Evolutionary conservation across 2,113 vertebrate genomes (phyloP).

Genomic region (Gallinago undulata): DNA sequence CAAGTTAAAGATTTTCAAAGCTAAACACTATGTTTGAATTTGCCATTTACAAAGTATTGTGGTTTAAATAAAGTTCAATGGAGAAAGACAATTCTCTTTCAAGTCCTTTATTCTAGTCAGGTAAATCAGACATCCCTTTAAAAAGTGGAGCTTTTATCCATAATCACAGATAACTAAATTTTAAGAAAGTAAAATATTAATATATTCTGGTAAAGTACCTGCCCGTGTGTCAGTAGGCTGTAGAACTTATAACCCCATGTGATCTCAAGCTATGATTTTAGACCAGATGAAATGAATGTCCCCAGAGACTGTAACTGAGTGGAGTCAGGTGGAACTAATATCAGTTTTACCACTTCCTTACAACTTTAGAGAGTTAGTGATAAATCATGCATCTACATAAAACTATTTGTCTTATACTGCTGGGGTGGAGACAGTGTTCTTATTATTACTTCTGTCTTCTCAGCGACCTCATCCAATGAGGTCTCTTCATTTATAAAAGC

Average conservation of each 20-base stretch:
- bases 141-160: background rate
- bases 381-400: background rate
- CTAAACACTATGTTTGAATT: background rate
- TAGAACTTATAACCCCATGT: background rate
- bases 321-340: background rate
- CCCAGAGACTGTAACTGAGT: background rate
- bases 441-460: background rate
- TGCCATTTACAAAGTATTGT: background rate
- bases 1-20: background rate
- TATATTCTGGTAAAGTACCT: background rate
- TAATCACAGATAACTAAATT: background rate
- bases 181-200: background rate
- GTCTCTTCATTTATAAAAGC: background rate
- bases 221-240: background rate
- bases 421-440: background rate
- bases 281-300: background rate
- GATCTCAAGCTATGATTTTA: background rate
- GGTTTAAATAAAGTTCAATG: background rate
- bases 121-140: background rate
- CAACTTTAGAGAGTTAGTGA: background rate
- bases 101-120: background rate
- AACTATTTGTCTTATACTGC: background rate
- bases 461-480: background rate
- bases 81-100: background rate
- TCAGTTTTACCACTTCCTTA: background rate